These are phyloP conservation scores for Ceratosolen solmsi DNA, from an alignment of 1,140 invertebrate species.

Conservation along the genomic window DNA sequence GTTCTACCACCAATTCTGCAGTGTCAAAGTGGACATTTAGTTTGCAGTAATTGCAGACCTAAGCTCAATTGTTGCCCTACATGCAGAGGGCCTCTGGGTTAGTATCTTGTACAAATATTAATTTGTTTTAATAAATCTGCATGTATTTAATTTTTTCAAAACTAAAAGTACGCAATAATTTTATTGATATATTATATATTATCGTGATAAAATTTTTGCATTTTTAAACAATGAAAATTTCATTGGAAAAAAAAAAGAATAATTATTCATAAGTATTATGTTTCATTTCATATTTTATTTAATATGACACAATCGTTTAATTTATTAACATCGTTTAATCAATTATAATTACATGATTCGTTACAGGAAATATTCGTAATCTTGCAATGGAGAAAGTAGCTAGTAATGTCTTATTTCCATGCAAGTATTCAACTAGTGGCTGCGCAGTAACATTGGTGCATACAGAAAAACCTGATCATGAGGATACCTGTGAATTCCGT, in stretches of 20 bases:
- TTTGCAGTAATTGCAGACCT: constrained; percentile 95
- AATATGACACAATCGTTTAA: no score
- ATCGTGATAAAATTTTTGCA: no score
- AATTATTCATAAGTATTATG: no score
- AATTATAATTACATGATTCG: neutral
- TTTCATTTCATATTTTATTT: no score
- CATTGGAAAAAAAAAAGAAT: no score
- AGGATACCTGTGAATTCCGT: constrained; percentile 97
- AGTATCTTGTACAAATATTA: no score
- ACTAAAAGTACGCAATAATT: no score
- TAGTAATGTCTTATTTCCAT: constrained; percentile 97
- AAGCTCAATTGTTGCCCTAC: constrained; percentile 98
- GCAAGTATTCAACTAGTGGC: constrained; percentile 98
- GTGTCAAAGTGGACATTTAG: constrained; percentile 90
- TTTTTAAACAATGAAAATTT: no score
- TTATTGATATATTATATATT: no score
- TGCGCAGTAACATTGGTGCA: constrained; percentile 94
- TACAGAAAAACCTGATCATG: constrained; percentile 98
- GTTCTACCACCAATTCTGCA: constrained; percentile 96
- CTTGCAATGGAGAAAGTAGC: constrained; percentile 99
- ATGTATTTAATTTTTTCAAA: no score
- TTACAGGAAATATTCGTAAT: constrained; percentile 94
- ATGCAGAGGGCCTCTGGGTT: constrained; percentile 92
- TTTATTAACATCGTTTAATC: no score
- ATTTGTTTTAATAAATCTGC: no score